Percentiles rank a stretch among this genome's conserved stretches.
Conservation (phyloP, 2,797 vertebrate genomes). For the Phrynocephalus forsythii region DNA sequence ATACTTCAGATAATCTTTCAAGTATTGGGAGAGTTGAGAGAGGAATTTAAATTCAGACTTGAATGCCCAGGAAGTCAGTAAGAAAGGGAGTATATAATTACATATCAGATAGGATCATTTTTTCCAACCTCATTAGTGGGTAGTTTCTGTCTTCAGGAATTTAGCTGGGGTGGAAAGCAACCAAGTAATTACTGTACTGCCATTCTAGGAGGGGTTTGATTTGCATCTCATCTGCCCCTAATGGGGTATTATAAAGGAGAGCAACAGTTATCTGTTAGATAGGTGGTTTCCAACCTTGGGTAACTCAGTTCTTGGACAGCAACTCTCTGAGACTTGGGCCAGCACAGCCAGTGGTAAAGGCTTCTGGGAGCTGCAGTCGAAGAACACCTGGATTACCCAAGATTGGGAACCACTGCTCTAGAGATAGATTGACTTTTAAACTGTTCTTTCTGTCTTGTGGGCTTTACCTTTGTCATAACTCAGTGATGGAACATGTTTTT, state of each 20-base stretch:
- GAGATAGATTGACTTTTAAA: too few species aligned
- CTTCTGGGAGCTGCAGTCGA: too few species aligned
- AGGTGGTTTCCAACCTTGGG: too few species aligned
- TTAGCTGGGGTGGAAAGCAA: neutral
- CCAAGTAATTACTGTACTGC: rapidly evolving
- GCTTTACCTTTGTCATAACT: neutral
- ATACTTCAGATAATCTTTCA: neutral
- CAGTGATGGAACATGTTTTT: neutral
- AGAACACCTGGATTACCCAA: too few species aligned
- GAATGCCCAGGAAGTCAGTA: neutral
- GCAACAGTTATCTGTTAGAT: neutral
- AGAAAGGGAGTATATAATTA: neutral
- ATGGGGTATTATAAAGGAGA: neutral
- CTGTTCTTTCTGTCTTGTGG: neutral
- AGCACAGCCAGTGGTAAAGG: too few species aligned
- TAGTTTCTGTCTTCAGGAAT: neutral
- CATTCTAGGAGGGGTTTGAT: too few species aligned
- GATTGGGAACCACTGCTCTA: too few species aligned
- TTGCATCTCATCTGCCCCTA: neutral
- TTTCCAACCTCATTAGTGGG: neutral
- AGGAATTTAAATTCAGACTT: neutral
- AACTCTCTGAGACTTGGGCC: too few species aligned
- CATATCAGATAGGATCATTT: neutral
- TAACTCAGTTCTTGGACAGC: too few species aligned
- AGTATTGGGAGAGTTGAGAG: neutral